Evolutionary conservation across 2,888 invertebrate species (phyloP).

Genomic region (Pteria penguin): DNA sequence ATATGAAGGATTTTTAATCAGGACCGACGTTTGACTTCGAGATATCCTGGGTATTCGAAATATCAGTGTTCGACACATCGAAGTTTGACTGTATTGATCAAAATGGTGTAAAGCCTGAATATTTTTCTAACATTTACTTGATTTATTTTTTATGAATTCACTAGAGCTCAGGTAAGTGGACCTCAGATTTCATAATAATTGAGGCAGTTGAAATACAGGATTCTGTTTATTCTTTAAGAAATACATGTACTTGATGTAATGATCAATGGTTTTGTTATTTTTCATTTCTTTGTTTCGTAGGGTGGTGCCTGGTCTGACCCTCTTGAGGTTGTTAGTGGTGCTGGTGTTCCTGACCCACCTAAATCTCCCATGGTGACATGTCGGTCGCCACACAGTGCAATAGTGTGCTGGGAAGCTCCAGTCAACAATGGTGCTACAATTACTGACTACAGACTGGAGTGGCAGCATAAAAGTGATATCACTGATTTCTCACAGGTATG

Average conservation of each 20-base stretch:
- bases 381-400: slow-evolving; percentile 86
- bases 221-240: not conserved
- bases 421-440: slow-evolving; percentile 89
- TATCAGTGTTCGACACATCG: no score
- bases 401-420: slow-evolving; percentile 90
- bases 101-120: no score
- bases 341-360: slow-evolving; percentile 91
- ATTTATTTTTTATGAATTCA: not conserved
- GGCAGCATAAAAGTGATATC: slow-evolving; percentile 71
- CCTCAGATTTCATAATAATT: no score
- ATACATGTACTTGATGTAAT: not conserved
- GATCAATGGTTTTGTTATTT: not conserved
- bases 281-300: slow-evolving; percentile 64
- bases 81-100: not conserved
- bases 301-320: slow-evolving; percentile 89
- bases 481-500: slow-evolving; percentile 76
- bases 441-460: slow-evolving; percentile 89
- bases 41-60: no score
- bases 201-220: no score
- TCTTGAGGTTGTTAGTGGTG: slow-evolving; percentile 87
- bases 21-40: no score
- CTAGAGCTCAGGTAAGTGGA: no score
- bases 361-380: slow-evolving; percentile 83
- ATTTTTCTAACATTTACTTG: not conserved
- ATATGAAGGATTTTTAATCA: no score